Evolutionary conservation across 2,888 invertebrate species (phyloP).

Genomic region (Phalera bucephala): DNA sequence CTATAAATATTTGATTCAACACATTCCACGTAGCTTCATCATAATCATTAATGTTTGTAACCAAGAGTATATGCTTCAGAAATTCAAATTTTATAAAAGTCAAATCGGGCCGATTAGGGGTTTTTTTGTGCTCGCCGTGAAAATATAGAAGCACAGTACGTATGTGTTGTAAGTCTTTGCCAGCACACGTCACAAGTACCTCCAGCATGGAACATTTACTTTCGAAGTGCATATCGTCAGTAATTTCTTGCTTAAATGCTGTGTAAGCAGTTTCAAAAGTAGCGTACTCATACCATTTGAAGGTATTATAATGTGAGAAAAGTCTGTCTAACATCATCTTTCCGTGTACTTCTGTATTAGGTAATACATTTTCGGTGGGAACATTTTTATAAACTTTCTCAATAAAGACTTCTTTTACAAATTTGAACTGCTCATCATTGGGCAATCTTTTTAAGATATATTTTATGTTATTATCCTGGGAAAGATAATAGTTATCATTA

Average conservation of each 20-base stretch:
- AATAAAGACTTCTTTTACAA: slow-evolving; percentile 51
- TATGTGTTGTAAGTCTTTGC: slow-evolving; percentile 36
- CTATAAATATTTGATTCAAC: slow-evolving; percentile 48
- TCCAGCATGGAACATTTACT: slow-evolving; percentile 36
- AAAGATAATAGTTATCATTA: background rate
- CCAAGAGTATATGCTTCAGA: slow-evolving; percentile 35
- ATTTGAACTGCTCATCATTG: slow-evolving; percentile 46
- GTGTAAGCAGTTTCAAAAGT: slow-evolving; percentile 52
- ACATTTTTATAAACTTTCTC: slow-evolving; percentile 33
- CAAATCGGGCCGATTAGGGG: slow-evolving; percentile 22
- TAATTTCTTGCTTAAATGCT: slow-evolving; percentile 43
- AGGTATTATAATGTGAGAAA: slow-evolving; percentile 11
- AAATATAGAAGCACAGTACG: slow-evolving; percentile 46
- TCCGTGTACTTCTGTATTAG: slow-evolving; percentile 25
- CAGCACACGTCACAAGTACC: slow-evolving; percentile 45
- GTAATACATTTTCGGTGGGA: slow-evolving; percentile 18
- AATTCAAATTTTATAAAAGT: slow-evolving; percentile 37
- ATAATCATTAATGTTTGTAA: slow-evolving; percentile 37
- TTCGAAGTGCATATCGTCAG: slow-evolving; percentile 26
- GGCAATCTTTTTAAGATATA: slow-evolving; percentile 49
- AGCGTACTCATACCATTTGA: slow-evolving; percentile 56
- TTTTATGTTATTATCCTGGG: slow-evolving; percentile 26
- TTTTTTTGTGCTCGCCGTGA: slow-evolving; percentile 43
- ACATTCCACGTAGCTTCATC: slow-evolving; percentile 51
- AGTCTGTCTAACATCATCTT: slow-evolving; percentile 22